Base-by-base conservation (phyloP, 2,888 invertebrate genomes). In the Subacronicta megacephala region DNA sequence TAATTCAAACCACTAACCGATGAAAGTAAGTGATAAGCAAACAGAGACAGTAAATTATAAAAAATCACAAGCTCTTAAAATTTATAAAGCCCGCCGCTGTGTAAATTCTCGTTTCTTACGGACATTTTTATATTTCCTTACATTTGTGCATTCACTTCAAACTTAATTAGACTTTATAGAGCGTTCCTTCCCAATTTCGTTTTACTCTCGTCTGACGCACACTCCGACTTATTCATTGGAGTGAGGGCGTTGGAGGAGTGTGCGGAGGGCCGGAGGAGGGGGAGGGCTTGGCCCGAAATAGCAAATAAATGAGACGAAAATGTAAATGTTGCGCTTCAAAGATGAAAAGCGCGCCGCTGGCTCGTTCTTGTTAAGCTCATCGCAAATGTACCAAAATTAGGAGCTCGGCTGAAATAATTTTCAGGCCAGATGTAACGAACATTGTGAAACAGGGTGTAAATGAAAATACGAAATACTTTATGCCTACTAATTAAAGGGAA, bases 231-330 rank as follows among this genome's bases (percentile, higher is more conserved):
- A 91, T 93, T 93, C 92, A 90, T 90, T 91, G 90, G 89, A 85
- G 87, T 82, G 85, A 84, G 81, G 87, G 83, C 81, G 79, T 75
- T 65, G 68, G 84, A 78, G 83, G 84, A 81, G 79, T 51, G 70
- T 56, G 69, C 62, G 66, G 70, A 65, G 78, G 73, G 72, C 68
- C 46, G 69, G 64, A 77, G 72, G 80, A 77, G 82, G 77, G 78
- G 81, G 77, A 81, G 82, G 82, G 75, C 82, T 80, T 87, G 84
- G 89, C 92, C 89, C 92, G 92, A 94, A 94, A 94, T 94, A 94
- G 94, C 94, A 93, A 93, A 93, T 94, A 94, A 94, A 94, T 94
- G 94, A 94, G 94, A 93, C 94, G 94, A 94, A 94, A 94, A 94
- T 94, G 94, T 94, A 94, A 94, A 94, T 94, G 94, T 93, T 90